Percentiles rank a stretch among this genome's conserved stretches.
Conservation (phyloP, 2,888 invertebrate species). For the Platycnemis pennipes region DNA sequence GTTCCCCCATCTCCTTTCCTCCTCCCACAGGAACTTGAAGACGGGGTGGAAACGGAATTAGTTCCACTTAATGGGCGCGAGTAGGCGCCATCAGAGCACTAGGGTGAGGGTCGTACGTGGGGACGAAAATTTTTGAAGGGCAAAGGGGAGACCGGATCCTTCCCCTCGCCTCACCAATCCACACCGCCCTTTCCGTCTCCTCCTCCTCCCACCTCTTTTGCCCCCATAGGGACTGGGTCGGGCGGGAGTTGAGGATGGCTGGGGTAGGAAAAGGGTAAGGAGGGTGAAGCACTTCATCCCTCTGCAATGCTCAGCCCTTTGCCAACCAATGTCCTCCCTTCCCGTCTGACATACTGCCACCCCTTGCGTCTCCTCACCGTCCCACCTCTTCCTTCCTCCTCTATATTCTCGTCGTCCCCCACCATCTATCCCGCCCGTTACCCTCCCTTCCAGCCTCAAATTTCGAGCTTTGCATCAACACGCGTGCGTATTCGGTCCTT, state of each 20-base stretch:
- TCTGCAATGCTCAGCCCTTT: neutral
- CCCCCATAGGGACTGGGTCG: neutral
- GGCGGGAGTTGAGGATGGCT: neutral
- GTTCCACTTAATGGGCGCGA: slow-evolving; percentile 52
- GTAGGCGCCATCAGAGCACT: slow-evolving; percentile 7
- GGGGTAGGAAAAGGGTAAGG: neutral
- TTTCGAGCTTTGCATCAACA: neutral
- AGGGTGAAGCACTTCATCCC: neutral
- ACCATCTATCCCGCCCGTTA: neutral
- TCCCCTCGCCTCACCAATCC: neutral
- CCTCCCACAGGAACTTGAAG: neutral
- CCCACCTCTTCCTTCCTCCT: neutral
- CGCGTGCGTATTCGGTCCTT: neutral
- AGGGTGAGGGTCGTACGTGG: slow-evolving; percentile 15
- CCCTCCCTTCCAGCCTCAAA: neutral
- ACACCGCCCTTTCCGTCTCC: neutral
- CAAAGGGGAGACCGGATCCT: neutral
- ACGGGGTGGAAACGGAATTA: slow-evolving; percentile 46
- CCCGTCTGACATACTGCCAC: neutral
- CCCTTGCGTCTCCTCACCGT: neutral
- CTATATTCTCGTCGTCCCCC: neutral
- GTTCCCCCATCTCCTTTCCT: neutral
- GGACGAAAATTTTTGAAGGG: slow-evolving; percentile 28
- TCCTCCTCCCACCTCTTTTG: neutral
- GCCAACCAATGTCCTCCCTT: no score